Base-by-base conservation (phyloP, 1,140 invertebrate species). In the Hermetia illucens region DNA sequence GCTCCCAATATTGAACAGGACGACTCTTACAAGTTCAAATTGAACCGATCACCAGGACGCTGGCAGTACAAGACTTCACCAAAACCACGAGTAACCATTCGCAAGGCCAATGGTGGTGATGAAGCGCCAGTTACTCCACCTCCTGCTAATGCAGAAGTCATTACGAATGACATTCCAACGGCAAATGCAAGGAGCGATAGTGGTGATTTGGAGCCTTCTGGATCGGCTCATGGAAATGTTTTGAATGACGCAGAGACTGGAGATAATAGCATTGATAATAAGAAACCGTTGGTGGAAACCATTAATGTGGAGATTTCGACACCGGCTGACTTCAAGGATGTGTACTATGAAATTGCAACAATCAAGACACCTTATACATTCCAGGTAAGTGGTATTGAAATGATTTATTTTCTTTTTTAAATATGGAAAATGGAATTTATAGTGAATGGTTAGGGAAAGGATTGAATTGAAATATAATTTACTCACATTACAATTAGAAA, bases 41-140 rank as follows among this genome's bases (percentile, higher is more conserved):
- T 84, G 12, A 77, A 82, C 37, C 65, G 81, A 34, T 70, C 79
- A 0, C 79, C 82, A 30, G 81, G 82, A 21, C 72, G 84, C 42
- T 89, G 84, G 82, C 79, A 87, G 37, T 89, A 87, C 53, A 88
- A 86, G 56, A 84, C 84, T 1, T 81, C 83, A 2, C 78, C 83
- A 1, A 89, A 87, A 52, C 85, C 85, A 3, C 72, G 83, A 52
- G 76, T 89, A 0, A 73, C 75, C 27, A 89, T 90, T 44, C 69
- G 82, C 21, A 58, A 83, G 78, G 37, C 62, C 67, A n/a, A 66
- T n/a, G 69, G 72, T 18, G 71, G 73, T 17, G 71, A 73, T 34
- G 63, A 68, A 4, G 41, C 48, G 33, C 40, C 51, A 18, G 13
- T 40, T 13, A 27, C 13, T 4, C 41, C 18, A 20, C 42, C 8